Conservation (phyloP, 2,113 vertebrate species). For the Odocoileus virginianus region DNA sequence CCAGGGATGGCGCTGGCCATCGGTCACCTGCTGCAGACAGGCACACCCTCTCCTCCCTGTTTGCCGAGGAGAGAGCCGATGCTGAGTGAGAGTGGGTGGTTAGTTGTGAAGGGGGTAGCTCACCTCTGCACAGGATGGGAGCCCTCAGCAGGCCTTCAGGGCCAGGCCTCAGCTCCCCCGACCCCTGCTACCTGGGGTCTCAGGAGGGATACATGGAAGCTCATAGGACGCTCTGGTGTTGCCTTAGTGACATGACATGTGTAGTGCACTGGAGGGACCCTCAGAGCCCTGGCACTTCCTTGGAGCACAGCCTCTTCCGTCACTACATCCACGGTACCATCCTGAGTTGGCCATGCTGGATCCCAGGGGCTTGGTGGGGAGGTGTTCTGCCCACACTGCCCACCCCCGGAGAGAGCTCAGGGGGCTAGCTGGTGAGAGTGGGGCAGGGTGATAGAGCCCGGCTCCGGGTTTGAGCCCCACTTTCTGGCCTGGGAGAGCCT, state of each 20-base stretch:
- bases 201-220: neutral
- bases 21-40: neutral
- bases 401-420: neutral
- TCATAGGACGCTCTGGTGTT: too few species aligned
- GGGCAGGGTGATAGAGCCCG: neutral
- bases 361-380: neutral
- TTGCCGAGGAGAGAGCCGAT: accelerated
- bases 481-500: accelerated
- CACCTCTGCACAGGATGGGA: neutral
- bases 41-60: neutral
- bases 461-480: accelerated
- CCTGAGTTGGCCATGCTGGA: neutral
- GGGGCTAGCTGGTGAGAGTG: neutral
- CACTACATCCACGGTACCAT: accelerated
- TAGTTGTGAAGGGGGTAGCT: accelerated
- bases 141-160: neutral
- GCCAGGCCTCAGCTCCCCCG: accelerated
- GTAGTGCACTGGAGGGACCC: accelerated
- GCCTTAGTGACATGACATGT: accelerated
- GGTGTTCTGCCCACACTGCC: neutral
- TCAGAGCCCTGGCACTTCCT: accelerated
- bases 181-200: neutral
- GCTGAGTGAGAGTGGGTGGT: neutral
- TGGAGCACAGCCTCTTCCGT: neutral
- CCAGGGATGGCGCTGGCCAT: accelerated